These are phyloP conservation scores for Sialia sialis DNA, from an alignment of 2,113 vertebrate species.

Conservation along the genomic window DNA sequence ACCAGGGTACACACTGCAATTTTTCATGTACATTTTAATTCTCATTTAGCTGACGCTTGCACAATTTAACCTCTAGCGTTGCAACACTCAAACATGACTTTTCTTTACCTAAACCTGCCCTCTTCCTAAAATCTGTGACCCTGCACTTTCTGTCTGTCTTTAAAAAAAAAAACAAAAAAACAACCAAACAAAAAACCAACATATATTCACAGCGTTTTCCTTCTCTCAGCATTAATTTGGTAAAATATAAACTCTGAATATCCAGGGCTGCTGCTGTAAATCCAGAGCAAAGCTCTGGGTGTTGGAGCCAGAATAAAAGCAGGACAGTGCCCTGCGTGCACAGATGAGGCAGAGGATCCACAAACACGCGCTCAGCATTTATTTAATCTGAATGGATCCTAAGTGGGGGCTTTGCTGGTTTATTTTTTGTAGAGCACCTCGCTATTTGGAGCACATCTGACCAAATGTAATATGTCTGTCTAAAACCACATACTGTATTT, in stretches of 20 bases:
- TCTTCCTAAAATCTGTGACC: conserved; percentile 49
- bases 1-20: not conserved
- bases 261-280: not conserved
- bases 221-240: not conserved
- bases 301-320: not conserved
- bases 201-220: not conserved
- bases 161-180: not conserved
- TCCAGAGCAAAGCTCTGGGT: not conserved
- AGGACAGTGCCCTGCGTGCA: not conserved
- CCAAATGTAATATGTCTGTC: conserved; percentile 60
- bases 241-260: not conserved
- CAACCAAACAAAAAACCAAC: not conserved
- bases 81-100: not conserved
- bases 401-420: conserved; percentile 34
- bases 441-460: conserved; percentile 64
- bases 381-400: conserved; percentile 36
- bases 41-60: conserved; percentile 5
- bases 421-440: conserved; percentile 63
- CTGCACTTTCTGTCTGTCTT: not conserved
- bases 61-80: conserved; percentile 21
- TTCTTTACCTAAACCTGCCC: conserved; percentile 53
- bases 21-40: conserved; percentile 6
- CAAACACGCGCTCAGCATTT: not conserved
- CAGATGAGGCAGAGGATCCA: conserved; percentile 6
- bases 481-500: conserved; percentile 80